Base-by-base conservation (phyloP, 2,113 vertebrate species). In the Agelaius phoeniceus region DNA sequence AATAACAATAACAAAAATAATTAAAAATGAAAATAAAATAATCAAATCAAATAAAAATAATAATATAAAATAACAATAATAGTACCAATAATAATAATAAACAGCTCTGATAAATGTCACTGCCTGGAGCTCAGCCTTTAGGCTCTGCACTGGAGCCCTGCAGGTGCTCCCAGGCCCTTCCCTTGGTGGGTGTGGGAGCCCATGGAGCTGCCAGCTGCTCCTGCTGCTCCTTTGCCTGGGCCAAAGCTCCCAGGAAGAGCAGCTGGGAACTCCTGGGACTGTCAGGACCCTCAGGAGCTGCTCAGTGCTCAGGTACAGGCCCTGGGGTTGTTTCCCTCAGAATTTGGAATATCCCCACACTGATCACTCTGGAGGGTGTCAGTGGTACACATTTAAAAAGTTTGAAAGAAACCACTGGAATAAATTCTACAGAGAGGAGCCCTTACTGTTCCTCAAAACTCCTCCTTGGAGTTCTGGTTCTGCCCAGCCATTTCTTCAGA, bases 261-360 rank as follows among this genome's bases (percentile, higher is more conserved):
- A 91, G 90, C 92, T 91, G 77, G 84, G 63, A 66, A 14, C 61
- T 84, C 90, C 87, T 89, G 30, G 66, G 24, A 28, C 37, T 93
- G 66, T 44, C 81, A 57, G 76, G 35, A 79, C 35, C 48, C 87
- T 75, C 68, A 90, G 90, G 93, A 82, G 86, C 74, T 81, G 76
- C 92, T 67, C 69, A 39, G 44, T 31, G 84, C 69, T 67, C 33
- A 55, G 66, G 33, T 27, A 1, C 67, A 91, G 77, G 52, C 69
- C 77, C 44, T 65, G 58, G 11, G 52, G n/a, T 22, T 63, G 19
- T 27, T 82, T 43, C 51, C 17, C 5, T 8, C 43, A 68, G 61
- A 35, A 74, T 8, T 37, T 35, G 59, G 65, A 61, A 33, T 35
- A 10, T 72, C 52, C 75, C 37, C 75, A 26, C 30, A 15, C 8